A percentile compares a stretch with the other conserved stretches of the same genome.
These are phyloP conservation scores for Eilema depressum DNA, from an alignment of 2,888 invertebrate genomes.

Conservation along the genomic window DNA sequence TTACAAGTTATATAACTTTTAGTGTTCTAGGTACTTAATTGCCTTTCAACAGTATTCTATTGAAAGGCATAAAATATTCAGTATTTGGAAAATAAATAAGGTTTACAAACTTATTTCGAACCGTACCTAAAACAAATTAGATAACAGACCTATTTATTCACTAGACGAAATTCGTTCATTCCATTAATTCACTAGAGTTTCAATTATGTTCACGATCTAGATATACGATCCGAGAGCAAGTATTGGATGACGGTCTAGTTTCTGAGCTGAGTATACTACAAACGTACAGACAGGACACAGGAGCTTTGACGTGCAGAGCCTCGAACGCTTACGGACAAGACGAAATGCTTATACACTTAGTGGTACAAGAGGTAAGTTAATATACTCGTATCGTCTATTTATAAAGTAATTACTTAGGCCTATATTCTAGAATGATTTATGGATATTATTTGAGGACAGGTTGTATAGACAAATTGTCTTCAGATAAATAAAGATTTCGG, in stretches of 20 bases:
- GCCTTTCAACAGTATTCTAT: neutral
- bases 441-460: no score
- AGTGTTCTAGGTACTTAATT: neutral
- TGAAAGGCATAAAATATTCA: neutral
- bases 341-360: conserved; percentile 95
- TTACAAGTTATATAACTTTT: neutral
- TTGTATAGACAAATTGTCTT: no score
- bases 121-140: conserved; percentile 2
- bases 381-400: no score
- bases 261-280: conserved; percentile 95
- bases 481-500: no score
- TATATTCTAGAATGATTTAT: no score
- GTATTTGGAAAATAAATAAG: neutral
- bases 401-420: no score
- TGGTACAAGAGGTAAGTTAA: conserved; percentile 96
- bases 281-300: conserved; percentile 95
- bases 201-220: conserved; percentile 60
- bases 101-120: neutral
- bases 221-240: conserved; percentile 92
- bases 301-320: conserved; percentile 94
- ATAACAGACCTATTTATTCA: neutral
- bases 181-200: conserved; percentile 20
- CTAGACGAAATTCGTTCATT: neutral
- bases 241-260: conserved; percentile 92
- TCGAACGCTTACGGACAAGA: conserved; percentile 96